Conservation (phyloP, 2,888 invertebrate genomes). For the Diarsia rubi region DNA sequence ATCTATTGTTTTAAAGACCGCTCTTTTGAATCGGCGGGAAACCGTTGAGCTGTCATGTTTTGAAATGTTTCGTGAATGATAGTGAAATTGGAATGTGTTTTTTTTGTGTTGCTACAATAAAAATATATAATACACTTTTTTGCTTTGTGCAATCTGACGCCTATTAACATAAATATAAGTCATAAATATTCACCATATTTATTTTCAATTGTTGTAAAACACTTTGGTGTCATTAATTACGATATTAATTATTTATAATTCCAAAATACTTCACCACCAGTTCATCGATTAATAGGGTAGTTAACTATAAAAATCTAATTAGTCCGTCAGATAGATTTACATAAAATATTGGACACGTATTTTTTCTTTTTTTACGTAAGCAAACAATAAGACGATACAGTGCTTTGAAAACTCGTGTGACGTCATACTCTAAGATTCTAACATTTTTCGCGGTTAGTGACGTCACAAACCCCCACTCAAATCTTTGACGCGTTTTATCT, state of each 20-base stretch:
- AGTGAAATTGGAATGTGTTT: conserved; percentile 14
- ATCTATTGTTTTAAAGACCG: conserved; percentile 52
- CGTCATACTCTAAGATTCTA: too few relatives aligned
- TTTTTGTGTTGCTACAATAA: background rate
- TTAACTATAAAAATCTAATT: too few relatives aligned
- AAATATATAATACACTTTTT: background rate
- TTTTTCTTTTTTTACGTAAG: too few relatives aligned
- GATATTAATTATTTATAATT: background rate
- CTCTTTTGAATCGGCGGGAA: conserved; percentile 26
- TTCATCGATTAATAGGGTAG: conserved; percentile 7
- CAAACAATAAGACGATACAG: too few relatives aligned
- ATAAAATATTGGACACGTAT: too few relatives aligned
- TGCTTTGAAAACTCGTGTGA: too few relatives aligned
- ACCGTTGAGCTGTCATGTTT: conserved; percentile 33
- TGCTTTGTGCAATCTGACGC: background rate
- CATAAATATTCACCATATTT: background rate
- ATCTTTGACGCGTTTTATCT: too few relatives aligned
- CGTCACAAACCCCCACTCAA: too few relatives aligned
- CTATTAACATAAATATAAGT: background rate
- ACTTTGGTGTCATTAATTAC: background rate
- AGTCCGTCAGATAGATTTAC: too few relatives aligned
- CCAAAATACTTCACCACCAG: background rate
- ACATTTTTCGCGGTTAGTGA: too few relatives aligned
- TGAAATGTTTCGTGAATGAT: conserved; percentile 31
- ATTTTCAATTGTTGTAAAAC: too few relatives aligned